Evolutionary conservation across 2,888 invertebrate genomes (phyloP).

Genomic region (Agonopterix alstromeriana): DNA sequence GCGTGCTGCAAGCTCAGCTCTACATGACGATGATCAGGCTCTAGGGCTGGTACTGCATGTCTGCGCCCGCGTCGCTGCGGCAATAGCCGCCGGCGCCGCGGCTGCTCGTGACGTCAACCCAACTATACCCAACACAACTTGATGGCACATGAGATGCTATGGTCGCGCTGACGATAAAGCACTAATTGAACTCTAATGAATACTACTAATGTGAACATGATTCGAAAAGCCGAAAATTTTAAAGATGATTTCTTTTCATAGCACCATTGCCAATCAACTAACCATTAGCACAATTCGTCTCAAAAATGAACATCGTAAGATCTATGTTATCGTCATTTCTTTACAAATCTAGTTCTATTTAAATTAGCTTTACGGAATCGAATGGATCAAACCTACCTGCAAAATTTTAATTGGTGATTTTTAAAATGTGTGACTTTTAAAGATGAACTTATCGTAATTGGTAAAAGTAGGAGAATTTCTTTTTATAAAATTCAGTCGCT

Average conservation of each 20-base stretch:
- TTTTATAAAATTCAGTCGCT: constrained; percentile 74
- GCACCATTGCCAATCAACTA: constrained; percentile 65
- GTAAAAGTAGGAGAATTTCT: constrained; percentile 56
- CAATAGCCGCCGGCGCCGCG: neutral
- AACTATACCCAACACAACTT: constrained; percentile 24
- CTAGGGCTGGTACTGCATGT: constrained; percentile 10
- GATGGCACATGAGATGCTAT: constrained; percentile 41
- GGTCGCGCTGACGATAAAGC: constrained; percentile 46
- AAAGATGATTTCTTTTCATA: constrained; percentile 41
- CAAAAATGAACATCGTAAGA: constrained; percentile 46
- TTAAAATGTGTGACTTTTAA: constrained; percentile 48
- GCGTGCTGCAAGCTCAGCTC: constrained; percentile 59
- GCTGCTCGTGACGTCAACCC: constrained; percentile 1
- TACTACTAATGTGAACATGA: constrained; percentile 50
- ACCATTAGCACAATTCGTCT: constrained; percentile 45
- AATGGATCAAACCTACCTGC: constrained; percentile 42
- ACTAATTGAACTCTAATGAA: constrained; percentile 54
- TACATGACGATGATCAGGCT: constrained; percentile 34
- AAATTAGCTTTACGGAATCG: constrained; percentile 41
- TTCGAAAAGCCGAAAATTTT: constrained; percentile 36
- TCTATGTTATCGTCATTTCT: constrained; percentile 52
- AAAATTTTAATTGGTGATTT: constrained; percentile 36
- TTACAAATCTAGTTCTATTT: constrained; percentile 47
- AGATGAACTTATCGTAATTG: constrained; percentile 58
- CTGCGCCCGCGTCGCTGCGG: no score